These are phyloP conservation scores for Venusia cambrica DNA, from an alignment of 2,888 invertebrate species.

Conservation along the genomic window DNA sequence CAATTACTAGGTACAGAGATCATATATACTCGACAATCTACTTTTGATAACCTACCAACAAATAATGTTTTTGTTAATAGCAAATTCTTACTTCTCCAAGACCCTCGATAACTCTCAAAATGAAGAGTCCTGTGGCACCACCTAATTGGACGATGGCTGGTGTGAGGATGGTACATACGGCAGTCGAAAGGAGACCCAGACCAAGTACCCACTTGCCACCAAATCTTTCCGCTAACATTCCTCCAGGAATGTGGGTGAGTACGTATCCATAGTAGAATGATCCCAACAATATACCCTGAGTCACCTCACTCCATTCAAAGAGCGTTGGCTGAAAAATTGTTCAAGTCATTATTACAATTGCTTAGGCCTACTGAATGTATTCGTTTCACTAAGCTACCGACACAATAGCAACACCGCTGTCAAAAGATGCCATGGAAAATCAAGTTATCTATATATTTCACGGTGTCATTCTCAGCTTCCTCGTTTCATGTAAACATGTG, in stretches of 20 bases:
- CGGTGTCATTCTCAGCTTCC: too few relatives aligned
- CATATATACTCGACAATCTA: too few relatives aligned
- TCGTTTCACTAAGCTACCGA: too few relatives aligned
- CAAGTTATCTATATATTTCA: too few relatives aligned
- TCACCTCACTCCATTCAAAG: slow-evolving; percentile 85
- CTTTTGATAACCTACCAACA: too few relatives aligned
- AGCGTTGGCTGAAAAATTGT: slow-evolving; percentile 41
- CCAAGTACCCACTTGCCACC: slow-evolving; percentile 93
- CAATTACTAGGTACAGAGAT: too few relatives aligned
- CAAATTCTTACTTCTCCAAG: slow-evolving; percentile 87
- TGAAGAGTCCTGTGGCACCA: slow-evolving; percentile 78
- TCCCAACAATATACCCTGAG: slow-evolving; percentile 88
- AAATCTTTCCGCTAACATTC: slow-evolving; percentile 88
- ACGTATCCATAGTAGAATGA: slow-evolving; percentile 94
- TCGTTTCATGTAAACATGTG: too few relatives aligned
- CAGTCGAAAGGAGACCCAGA: slow-evolving; percentile 89
- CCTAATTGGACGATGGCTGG: slow-evolving; percentile 84
- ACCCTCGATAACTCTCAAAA: slow-evolving; percentile 76
- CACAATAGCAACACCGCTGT: too few relatives aligned
- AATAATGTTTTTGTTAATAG: slow-evolving; percentile 13
- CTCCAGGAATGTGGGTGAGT: slow-evolving; percentile 91
- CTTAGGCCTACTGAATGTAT: too few relatives aligned
- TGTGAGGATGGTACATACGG: slow-evolving; percentile 89
- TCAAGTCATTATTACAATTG: slow-evolving; percentile 10
- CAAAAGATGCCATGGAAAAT: too few relatives aligned